Percentiles rank a stretch among this genome's conserved stretches.
Conservation (phyloP, 2,888 invertebrate species). For the Hetaerina titia region DNA sequence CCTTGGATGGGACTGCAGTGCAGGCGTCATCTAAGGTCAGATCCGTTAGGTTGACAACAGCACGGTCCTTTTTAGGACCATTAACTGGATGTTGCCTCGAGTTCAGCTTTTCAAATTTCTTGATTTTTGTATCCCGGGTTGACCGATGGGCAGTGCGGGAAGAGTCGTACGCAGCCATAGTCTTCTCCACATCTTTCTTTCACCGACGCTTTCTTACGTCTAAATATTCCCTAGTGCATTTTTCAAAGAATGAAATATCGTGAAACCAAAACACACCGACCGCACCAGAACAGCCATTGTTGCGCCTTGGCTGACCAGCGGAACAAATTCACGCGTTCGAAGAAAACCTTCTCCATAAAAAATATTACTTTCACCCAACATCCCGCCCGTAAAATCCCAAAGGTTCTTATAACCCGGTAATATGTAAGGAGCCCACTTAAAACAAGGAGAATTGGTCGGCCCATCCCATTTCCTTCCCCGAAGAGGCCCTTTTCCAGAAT, state of each 20-base stretch:
- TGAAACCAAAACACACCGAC: background rate
- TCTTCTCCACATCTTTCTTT: too few species aligned
- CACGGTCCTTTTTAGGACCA: too few species aligned
- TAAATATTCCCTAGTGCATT: too few species aligned
- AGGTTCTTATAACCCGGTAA: background rate
- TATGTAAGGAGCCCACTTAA: background rate
- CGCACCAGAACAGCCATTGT: background rate
- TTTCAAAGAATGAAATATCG: background rate
- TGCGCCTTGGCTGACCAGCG: background rate
- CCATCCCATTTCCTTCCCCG: background rate
- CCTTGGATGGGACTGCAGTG: too few species aligned
- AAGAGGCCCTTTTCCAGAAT: background rate
- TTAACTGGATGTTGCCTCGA: too few species aligned
- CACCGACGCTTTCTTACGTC: too few species aligned
- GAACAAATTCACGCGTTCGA: background rate
- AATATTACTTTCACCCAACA: background rate
- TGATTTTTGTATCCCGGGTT: too few species aligned
- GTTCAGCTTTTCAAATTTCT: too few species aligned
- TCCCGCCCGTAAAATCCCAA: background rate
- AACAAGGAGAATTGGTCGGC: background rate
- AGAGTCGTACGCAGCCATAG: too few species aligned
- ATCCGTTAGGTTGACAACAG: too few species aligned
- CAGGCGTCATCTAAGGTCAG: too few species aligned
- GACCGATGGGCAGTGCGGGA: too few species aligned
- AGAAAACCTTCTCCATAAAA: background rate